phyloP scores from a whole-genome alignment of 1,140 invertebrate genomes.

The Drosophila funebris region DNA sequence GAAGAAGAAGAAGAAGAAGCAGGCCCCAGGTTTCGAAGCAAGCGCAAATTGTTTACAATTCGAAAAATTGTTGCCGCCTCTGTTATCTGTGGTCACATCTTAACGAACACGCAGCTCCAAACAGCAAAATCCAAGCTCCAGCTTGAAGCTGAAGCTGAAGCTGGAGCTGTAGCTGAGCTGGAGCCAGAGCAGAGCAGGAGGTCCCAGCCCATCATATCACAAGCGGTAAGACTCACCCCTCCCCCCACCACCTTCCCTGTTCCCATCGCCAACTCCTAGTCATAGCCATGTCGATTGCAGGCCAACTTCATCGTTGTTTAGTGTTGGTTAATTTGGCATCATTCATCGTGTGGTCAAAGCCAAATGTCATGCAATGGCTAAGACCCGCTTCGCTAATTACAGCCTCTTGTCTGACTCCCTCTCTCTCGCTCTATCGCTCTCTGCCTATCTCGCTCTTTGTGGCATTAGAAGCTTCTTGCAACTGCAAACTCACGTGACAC shows the following conservation, averaged over 20 bases:
- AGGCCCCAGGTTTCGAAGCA: neutral
- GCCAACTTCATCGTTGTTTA: constrained; percentile 16
- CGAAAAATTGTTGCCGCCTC: constrained; percentile 69
- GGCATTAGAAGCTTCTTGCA: constrained; percentile 24
- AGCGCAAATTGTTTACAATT: constrained; percentile 79
- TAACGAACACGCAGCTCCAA: constrained; percentile 66
- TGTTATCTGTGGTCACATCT: constrained; percentile 67
- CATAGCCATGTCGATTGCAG: neutral
- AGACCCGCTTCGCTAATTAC: constrained; percentile 67
- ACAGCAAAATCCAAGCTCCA: constrained; percentile 34
- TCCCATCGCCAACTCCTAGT: neutral
- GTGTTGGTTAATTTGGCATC: constrained; percentile 57
- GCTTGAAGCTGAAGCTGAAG: neutral
- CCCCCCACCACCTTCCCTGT: neutral
- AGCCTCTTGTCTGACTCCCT: constrained; percentile 49
- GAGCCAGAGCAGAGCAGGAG: constrained; percentile 28
- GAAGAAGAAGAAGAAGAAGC: neutral
- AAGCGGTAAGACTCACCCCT: neutral
- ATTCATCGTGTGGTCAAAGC: constrained; percentile 68
- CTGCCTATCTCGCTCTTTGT: neutral
- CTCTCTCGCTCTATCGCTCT: neutral
- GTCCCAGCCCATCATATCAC: constrained; percentile 24
- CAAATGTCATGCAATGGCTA: constrained; percentile 70
- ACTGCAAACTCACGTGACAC: constrained; percentile 53
- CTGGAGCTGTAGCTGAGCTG: neutral